These are phyloP conservation scores for Bradynema listronoti DNA, from an alignment of 1,140 invertebrate species.

Conservation along the genomic window DNA sequence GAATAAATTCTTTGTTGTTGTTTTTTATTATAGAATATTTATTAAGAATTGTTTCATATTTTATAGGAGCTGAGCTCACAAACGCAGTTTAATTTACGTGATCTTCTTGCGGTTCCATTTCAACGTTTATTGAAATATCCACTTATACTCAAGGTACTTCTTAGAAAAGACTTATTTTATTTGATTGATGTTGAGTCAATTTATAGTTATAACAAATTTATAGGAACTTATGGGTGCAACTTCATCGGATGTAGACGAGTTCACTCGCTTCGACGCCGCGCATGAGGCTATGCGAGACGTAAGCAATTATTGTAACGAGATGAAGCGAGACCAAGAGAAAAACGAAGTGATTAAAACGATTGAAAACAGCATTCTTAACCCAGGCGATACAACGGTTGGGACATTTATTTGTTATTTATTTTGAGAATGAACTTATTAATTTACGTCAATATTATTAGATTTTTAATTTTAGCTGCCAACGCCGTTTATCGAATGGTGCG, in stretches of 20 bases:
- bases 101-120: slow-evolving; percentile 60
- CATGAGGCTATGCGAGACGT: slow-evolving; percentile 55
- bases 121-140: slow-evolving; percentile 61
- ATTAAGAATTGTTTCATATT: not conserved
- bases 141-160: slow-evolving; percentile 58
- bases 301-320: slow-evolving; percentile 60
- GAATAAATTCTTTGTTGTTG: not conserved
- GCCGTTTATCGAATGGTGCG: slow-evolving; percentile 59
- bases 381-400: slow-evolving; percentile 38
- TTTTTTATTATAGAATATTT: not conserved
- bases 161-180: not conserved
- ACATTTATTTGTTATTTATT: slow-evolving; percentile 39
- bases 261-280: slow-evolving; percentile 7
- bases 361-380: slow-evolving; percentile 57
- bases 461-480: not conserved
- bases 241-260: not conserved
- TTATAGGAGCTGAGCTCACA: slow-evolving; percentile 56
- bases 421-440: too few relatives aligned
- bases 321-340: slow-evolving; percentile 60
- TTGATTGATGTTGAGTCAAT: not conserved
- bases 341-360: slow-evolving; percentile 54
- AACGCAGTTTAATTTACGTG: slow-evolving; percentile 59
- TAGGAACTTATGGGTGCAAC: slow-evolving; percentile 12
- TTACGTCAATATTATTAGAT: not conserved
- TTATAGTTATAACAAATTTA: too few relatives aligned